Evolutionary conservation across 2,113 vertebrate species (phyloP), one percentile per base, ranked within the genome.

Genomic region (Pygoscelis antarcticus): DNA sequence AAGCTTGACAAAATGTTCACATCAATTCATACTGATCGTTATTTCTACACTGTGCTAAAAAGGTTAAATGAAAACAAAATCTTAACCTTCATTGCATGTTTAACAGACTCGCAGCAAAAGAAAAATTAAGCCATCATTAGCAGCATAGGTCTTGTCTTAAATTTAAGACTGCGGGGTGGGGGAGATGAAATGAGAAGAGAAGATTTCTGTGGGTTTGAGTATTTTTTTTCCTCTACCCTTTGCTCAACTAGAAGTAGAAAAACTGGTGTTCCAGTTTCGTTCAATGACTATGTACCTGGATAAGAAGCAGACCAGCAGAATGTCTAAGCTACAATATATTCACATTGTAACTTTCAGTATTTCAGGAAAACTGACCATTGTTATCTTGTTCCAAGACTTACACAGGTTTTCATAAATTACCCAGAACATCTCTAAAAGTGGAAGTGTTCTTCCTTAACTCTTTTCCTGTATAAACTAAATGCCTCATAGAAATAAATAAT

Each of bases 101-200:
- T 58, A 74, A 72, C 40, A 66, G n/a, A 60, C n/a, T 34, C 6
- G 13, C 11, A 65, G 16, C 3, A 40, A 49, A 42, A 55, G 47
- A 84, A 61, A 34, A 36, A 60, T 8, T 3, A 72, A 69, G 40
- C 7, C 18, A 57, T 20, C 10, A 29, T 6, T 26, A 71, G 62
- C 38, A 75, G 23, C 36, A 49, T 0, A 49, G 20, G 8, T 49
- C 30, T 65, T 42, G 65, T n/a, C 36, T 74, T 69, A 70, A 58
- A 1, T 32, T 57, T 16, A 38, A 57, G 34, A 22, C 25, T 30
- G 22, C 0, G 1, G 4, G 6, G 21, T 21, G 21, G 7, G 6
- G 5, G 10, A 60, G 20, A 38, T 4, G 8, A 76, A 89, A 16
- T 7, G 32, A 54, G 17, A 69, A 32, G 4, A 25, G 16, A 44